These are phyloP conservation scores for Myiagra hebetior DNA, from an alignment of 2,113 vertebrate species.

Conservation along the genomic window DNA sequence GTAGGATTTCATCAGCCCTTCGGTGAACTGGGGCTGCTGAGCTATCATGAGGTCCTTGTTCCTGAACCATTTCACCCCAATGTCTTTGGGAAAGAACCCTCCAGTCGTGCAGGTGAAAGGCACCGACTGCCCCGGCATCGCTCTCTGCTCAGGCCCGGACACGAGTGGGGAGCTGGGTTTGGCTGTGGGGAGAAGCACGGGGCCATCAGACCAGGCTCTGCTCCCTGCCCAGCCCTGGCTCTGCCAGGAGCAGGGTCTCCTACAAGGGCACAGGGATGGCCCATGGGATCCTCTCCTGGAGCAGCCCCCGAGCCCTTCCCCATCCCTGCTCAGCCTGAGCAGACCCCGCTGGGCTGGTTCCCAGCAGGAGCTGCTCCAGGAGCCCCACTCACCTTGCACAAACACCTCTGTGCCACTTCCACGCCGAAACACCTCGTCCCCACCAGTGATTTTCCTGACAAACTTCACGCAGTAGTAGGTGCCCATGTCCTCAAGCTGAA, in stretches of 20 bases:
- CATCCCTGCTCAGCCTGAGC: neutral
- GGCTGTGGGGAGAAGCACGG: neutral
- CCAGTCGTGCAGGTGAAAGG: conserved; percentile 28
- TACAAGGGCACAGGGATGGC: neutral
- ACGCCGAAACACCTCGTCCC: fast-evolving
- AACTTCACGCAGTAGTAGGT: conserved; percentile 40
- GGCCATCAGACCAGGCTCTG: neutral
- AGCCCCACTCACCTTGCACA: neutral
- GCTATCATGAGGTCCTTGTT: fast-evolving
- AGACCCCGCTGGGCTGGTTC: neutral
- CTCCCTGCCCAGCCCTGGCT: neutral
- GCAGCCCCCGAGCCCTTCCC: neutral
- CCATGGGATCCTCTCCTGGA: neutral
- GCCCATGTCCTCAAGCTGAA: neutral
- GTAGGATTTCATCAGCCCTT: fast-evolving
- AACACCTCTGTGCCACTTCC: neutral
- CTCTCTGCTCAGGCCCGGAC: fast-evolving
- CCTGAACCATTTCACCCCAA: conserved; percentile 33
- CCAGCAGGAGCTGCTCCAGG: neutral
- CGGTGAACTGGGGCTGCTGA: neutral
- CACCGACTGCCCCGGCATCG: neutral
- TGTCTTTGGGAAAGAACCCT: conserved; percentile 23
- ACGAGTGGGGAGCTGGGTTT: neutral
- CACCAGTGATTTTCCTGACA: fast-evolving
- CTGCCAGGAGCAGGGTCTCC: neutral